These are phyloP conservation scores for Misgurnus mizolepis DNA, from an alignment of 2,113 vertebrate species.

Conservation along the genomic window DNA sequence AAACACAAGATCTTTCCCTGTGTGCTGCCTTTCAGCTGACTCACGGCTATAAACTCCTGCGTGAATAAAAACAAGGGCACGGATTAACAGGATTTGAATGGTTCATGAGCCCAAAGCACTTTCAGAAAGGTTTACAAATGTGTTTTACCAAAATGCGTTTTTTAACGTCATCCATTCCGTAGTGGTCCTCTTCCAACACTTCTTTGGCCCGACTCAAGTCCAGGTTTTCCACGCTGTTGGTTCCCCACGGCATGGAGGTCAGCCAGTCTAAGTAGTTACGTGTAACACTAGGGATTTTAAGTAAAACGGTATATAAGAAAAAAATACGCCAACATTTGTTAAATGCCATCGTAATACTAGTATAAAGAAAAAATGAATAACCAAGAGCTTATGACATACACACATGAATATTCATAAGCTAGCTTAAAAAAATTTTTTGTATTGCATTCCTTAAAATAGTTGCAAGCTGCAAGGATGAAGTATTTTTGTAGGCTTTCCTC, in stretches of 20 bases:
- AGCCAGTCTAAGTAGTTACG: conserved; percentile 98
- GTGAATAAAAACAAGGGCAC: background rate
- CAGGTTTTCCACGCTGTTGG: conserved; percentile 88
- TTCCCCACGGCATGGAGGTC: conserved; percentile 96
- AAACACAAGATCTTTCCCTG: conserved; percentile 98
- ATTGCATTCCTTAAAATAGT: too few species aligned
- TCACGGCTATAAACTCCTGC: conserved; percentile 97
- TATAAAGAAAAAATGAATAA: too few species aligned
- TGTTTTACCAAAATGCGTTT: conserved; percentile 88
- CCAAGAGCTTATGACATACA: too few species aligned
- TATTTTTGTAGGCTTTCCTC: too few species aligned
- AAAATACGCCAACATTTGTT: conserved; percentile 1
- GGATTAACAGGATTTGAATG: background rate
- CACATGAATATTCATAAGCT: too few species aligned
- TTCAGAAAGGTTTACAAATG: too few species aligned
- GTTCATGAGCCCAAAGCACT: background rate
- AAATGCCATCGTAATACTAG: background rate
- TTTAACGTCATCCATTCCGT: conserved; percentile 99
- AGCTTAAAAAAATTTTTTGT: too few species aligned
- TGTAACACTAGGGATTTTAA: conserved; percentile 80
- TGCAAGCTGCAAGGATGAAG: too few species aligned
- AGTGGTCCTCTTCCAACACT: conserved; percentile 95
- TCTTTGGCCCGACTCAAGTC: conserved; percentile 79
- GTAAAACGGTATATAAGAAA: background rate
- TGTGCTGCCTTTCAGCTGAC: conserved; percentile 93